These are phyloP conservation scores for Drosophila parvula DNA, from an alignment of 1,140 invertebrate genomes.

Conservation along the genomic window DNA sequence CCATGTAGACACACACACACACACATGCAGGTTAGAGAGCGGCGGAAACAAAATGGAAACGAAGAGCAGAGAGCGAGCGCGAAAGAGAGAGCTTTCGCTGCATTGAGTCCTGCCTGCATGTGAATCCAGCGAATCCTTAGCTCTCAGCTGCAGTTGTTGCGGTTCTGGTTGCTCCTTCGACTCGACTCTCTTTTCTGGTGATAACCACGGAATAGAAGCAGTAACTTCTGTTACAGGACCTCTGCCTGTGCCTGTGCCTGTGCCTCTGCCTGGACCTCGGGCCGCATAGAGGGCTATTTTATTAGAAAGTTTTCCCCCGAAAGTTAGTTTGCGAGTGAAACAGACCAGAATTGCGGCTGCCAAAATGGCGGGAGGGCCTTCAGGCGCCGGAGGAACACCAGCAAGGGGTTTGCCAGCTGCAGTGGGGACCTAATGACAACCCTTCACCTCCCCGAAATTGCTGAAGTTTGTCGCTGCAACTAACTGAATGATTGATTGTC, in stretches of 20 bases:
- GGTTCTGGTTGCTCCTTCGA: constrained; percentile 60
- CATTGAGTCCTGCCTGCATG: constrained; percentile 53
- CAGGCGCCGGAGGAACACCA: constrained; percentile 57
- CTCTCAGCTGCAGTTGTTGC: constrained; percentile 56
- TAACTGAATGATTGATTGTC: constrained; percentile 77
- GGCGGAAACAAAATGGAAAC: constrained; percentile 76
- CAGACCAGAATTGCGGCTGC: constrained; percentile 67
- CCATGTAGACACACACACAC: constrained; percentile 55
- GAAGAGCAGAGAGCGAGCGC: constrained; percentile 38
- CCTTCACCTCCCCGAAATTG: constrained; percentile 49
- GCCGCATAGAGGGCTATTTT: constrained; percentile 69
- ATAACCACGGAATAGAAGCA: constrained; percentile 31
- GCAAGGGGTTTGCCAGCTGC: constrained; percentile 13
- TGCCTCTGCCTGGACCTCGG: constrained; percentile 30
- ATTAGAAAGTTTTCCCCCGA: constrained; percentile 74
- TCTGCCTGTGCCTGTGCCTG: not conserved
- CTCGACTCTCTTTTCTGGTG: constrained; percentile 32
- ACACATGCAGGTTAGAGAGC: constrained; percentile 15
- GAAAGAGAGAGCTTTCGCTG: constrained; percentile 57
- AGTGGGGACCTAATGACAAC: constrained; percentile 25
- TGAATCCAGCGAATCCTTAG: constrained; percentile 33
- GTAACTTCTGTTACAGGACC: constrained; percentile 26
- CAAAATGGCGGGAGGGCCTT: constrained; percentile 51
- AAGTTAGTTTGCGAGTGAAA: constrained; percentile 75
- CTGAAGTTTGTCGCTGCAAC: constrained; percentile 67